Evolutionary conservation across 2,113 vertebrate genomes (phyloP).

Genomic region (Aptenodytes forsteri): DNA sequence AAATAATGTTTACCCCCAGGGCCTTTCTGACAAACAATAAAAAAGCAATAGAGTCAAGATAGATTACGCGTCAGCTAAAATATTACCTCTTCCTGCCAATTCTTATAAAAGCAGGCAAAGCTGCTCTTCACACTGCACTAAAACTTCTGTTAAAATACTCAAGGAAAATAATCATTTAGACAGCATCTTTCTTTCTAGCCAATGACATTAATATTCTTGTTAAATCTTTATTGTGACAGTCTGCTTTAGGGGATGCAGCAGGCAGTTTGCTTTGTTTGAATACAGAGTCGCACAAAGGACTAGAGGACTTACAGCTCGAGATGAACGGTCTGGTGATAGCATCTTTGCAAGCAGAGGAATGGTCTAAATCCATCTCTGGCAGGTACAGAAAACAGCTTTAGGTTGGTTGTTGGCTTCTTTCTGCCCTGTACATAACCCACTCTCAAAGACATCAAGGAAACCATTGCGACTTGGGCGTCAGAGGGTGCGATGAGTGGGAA

Average conservation of each 20-base stretch:
- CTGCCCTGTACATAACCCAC: not conserved
- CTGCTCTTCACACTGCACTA: slow-evolving; percentile 50
- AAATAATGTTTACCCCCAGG: slow-evolving; percentile 78
- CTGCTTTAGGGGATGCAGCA: not conserved
- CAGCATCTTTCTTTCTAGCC: slow-evolving; percentile 44
- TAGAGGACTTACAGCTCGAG: not conserved
- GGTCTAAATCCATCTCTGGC: not conserved
- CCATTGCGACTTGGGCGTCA: not conserved
- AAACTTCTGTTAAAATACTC: slow-evolving; percentile 68
- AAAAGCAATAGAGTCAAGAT: slow-evolving; percentile 79
- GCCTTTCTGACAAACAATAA: slow-evolving; percentile 76
- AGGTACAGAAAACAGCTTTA: not conserved
- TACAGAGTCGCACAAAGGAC: not conserved
- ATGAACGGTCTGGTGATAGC: not conserved
- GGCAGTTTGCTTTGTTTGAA: not conserved
- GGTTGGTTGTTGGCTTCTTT: not conserved
- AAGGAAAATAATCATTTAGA: slow-evolving; percentile 63
- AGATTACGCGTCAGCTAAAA: slow-evolving; percentile 82
- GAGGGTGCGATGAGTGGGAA: not conserved
- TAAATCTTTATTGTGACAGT: slow-evolving; percentile 22
- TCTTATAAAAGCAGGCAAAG: slow-evolving; percentile 73
- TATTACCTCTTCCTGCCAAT: slow-evolving; percentile 80
- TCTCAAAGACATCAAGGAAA: not conserved
- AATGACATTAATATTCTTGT: slow-evolving; percentile 46
- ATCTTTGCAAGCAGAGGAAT: not conserved